phyloP scores from a whole-genome alignment of 2,113 vertebrate species.

The Scomber japonicus region DNA sequence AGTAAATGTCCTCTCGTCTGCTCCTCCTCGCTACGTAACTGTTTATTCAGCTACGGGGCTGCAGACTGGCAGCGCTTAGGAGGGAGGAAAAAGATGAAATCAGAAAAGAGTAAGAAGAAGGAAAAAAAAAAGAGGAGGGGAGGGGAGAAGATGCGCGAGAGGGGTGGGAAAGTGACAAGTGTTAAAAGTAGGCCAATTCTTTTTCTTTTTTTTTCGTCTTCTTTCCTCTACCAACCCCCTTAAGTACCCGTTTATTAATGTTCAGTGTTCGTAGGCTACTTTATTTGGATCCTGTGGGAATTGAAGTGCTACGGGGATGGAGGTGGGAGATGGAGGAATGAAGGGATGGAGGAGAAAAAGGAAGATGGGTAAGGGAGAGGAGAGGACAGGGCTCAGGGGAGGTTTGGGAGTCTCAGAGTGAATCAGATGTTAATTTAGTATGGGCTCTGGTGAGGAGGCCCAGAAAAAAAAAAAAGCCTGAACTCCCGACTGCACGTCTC shows the following conservation, averaged over 20 bases:
- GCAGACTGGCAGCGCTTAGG: constrained; percentile 72
- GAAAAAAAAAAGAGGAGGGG: background rate
- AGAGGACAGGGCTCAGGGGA: constrained; percentile 56
- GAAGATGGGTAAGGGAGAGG: background rate
- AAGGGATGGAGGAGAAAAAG: background rate
- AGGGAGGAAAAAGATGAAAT: constrained; percentile 44
- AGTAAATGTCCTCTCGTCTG: constrained; percentile 73
- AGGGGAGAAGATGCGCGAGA: background rate
- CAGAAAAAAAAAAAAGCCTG: constrained; percentile 55
- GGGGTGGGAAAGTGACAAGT: constrained; percentile 65
- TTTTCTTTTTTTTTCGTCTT: constrained; percentile 32
- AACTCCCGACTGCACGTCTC: constrained; percentile 37
- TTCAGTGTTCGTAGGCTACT: constrained; percentile 67
- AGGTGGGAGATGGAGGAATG: constrained; percentile 38
- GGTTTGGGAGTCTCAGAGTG: constrained; percentile 58
- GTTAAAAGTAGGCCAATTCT: constrained; percentile 69
- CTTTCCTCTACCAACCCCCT: constrained; percentile 52
- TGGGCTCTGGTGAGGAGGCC: constrained; percentile 71
- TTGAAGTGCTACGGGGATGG: constrained; percentile 23
- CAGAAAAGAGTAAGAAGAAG: constrained; percentile 34
- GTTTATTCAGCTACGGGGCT: constrained; percentile 71
- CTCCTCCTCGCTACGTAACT: constrained; percentile 65
- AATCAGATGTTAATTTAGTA: constrained; percentile 79
- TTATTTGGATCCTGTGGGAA: constrained; percentile 63
- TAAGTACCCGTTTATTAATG: constrained; percentile 76